These are phyloP conservation scores for Tipula helvola DNA, from an alignment of 2,888 invertebrate genomes.

Conservation along the genomic window DNA sequence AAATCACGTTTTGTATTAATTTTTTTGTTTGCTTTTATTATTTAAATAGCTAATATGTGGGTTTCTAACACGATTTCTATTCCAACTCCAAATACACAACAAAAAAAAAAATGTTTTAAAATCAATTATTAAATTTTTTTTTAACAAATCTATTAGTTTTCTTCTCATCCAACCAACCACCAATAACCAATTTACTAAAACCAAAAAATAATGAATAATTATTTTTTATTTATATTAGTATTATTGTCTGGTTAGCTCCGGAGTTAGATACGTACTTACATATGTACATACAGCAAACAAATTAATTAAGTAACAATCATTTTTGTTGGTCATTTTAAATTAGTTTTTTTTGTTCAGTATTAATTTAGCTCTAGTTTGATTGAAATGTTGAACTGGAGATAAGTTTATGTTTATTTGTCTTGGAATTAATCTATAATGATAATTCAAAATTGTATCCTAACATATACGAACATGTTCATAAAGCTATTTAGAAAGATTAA, in stretches of 20 bases:
- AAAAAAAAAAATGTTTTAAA: not conserved
- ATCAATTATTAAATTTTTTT: not conserved
- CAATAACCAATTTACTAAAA: not conserved
- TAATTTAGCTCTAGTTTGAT: not conserved
- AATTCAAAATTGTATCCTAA: not conserved
- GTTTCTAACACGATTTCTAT: conserved; percentile 4
- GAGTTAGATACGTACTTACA: not conserved
- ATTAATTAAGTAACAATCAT: not conserved
- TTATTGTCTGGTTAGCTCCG: not conserved
- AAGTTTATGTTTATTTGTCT: not conserved
- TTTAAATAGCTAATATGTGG: not conserved
- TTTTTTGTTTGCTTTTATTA: not conserved
- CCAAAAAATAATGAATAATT: not conserved
- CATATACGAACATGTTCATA: not conserved
- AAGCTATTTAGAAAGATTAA: not conserved
- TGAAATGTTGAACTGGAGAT: not conserved
- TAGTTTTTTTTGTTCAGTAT: not conserved
- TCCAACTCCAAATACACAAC: not conserved
- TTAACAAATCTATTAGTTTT: not conserved
- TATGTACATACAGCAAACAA: not conserved
- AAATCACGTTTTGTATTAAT: not conserved
- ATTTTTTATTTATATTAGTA: not conserved
- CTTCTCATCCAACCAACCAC: not conserved
- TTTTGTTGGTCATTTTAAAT: not conserved
- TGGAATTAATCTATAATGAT: not conserved